Percentiles rank a stretch among this genome's conserved stretches.
phyloP scores from a whole-genome alignment of 1,140 invertebrate genomes.

The Drosophila teissieri region DNA sequence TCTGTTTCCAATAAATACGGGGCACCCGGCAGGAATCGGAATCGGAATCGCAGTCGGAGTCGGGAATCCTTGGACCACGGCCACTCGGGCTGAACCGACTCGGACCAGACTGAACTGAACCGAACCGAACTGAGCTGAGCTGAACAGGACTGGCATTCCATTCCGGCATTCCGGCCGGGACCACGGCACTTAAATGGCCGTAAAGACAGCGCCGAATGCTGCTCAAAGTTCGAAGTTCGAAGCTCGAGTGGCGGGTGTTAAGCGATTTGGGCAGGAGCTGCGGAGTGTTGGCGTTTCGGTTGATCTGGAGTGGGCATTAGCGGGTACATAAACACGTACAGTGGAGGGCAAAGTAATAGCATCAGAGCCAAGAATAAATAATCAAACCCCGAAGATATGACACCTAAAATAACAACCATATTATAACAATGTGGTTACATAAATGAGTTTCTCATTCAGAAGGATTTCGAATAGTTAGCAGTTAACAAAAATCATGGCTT shows the following conservation, averaged over 20 bases:
- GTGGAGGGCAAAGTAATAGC: not conserved
- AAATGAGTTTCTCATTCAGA: too few relatives aligned
- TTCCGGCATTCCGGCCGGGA: constrained; percentile 16
- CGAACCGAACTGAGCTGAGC: constrained; percentile 2
- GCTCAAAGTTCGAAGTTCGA: constrained; percentile 1
- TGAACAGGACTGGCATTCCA: constrained; percentile 16
- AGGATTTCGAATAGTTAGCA: too few relatives aligned
- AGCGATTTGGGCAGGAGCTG: constrained; percentile 30
- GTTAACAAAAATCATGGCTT: too few relatives aligned
- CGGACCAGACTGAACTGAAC: constrained; percentile 7
- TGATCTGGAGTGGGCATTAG: constrained; percentile 1
- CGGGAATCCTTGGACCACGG: constrained; percentile 18
- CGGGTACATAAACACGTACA: not conserved
- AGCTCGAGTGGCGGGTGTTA: constrained; percentile 10
- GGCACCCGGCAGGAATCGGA: constrained; percentile 23
- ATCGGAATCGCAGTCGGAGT: constrained; percentile 10
- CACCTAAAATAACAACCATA: too few relatives aligned
- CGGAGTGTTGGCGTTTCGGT: constrained; percentile 9
- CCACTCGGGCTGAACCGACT: constrained; percentile 4
- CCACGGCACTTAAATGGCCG: constrained; percentile 37
- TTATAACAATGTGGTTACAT: too few relatives aligned
- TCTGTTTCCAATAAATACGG: constrained; percentile 78
- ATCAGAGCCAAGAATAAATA: too few relatives aligned
- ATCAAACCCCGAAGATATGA: too few relatives aligned
- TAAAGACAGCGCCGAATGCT: constrained; percentile 31